Evolutionary conservation across 2,888 invertebrate species (phyloP).

Genomic region (Drosophila borborema): DNA sequence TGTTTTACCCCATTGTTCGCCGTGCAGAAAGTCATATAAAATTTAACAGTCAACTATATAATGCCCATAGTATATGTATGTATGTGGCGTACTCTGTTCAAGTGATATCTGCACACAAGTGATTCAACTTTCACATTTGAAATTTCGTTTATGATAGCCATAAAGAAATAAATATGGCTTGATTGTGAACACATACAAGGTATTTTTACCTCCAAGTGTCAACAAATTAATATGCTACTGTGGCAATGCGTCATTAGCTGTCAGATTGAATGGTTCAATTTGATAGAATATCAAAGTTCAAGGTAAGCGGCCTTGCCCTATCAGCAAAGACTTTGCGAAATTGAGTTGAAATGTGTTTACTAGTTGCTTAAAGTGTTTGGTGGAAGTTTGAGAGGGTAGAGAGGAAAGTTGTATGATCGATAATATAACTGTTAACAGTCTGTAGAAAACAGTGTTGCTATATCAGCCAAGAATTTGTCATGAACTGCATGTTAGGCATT

Average conservation of each 20-base stretch:
- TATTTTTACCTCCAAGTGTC: not conserved
- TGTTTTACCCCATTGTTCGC: not conserved
- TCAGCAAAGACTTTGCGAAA: not conserved
- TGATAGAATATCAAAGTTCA: not conserved
- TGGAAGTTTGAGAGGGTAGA: not conserved
- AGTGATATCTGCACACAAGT: not conserved
- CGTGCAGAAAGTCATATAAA: not conserved
- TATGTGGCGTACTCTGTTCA: not conserved
- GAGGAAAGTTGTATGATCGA: not conserved
- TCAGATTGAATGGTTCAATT: not conserved
- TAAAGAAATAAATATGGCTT: not conserved
- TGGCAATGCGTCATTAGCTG: not conserved
- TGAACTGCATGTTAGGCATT: not conserved
- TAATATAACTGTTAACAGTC: not conserved
- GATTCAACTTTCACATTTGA: not conserved
- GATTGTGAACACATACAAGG: not conserved
- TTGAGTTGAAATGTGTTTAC: not conserved
- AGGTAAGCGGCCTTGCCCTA: not conserved
- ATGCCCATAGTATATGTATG: not conserved
- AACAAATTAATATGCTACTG: not conserved
- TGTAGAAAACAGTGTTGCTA: not conserved
- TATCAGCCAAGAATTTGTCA: not conserved
- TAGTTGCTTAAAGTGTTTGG: not conserved
- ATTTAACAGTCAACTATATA: not conserved
- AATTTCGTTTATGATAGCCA: not conserved